These are phyloP conservation scores for Achroia grisella DNA, from an alignment of 1,140 invertebrate genomes.

Conservation along the genomic window DNA sequence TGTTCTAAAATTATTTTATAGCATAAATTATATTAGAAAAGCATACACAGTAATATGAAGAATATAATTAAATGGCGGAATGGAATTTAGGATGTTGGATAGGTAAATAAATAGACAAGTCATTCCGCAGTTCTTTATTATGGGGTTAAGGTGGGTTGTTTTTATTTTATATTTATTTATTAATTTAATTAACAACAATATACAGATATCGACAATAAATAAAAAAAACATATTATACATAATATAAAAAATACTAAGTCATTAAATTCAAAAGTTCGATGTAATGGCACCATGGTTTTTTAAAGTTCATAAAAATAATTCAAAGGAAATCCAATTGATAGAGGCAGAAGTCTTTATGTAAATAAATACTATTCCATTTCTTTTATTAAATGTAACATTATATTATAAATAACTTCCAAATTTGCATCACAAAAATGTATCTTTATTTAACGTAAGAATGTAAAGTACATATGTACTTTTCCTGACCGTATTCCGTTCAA, in stretches of 20 bases:
- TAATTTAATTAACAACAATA: constrained; percentile 21
- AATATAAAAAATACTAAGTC: constrained; percentile 12
- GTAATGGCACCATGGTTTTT: constrained; percentile 59
- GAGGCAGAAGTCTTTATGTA: constrained; percentile 14
- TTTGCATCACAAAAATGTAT: no score
- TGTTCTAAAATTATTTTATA: constrained; percentile 7
- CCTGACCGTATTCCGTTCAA: no score
- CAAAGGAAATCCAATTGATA: constrained; percentile 38
- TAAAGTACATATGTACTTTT: no score
- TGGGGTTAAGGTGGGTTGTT: neutral
- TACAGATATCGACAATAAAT: constrained; percentile 13
- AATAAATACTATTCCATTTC: neutral
- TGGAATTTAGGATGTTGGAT: constrained; percentile 14
- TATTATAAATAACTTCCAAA: neutral
- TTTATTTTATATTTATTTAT: constrained; percentile 19
- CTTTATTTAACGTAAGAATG: no score
- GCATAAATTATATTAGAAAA: constrained; percentile 9
- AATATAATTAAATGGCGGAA: constrained; percentile 4
- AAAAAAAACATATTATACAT: constrained; percentile 11
- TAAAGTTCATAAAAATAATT: constrained; percentile 12
- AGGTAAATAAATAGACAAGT: constrained; percentile 48
- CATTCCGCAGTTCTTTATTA: constrained; percentile 22
- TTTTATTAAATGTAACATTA: neutral
- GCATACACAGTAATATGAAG: neutral
- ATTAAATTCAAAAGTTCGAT: constrained; percentile 17